Base-by-base conservation (phyloP, 1,140 invertebrate genomes). In the Drepana arcuata region DNA sequence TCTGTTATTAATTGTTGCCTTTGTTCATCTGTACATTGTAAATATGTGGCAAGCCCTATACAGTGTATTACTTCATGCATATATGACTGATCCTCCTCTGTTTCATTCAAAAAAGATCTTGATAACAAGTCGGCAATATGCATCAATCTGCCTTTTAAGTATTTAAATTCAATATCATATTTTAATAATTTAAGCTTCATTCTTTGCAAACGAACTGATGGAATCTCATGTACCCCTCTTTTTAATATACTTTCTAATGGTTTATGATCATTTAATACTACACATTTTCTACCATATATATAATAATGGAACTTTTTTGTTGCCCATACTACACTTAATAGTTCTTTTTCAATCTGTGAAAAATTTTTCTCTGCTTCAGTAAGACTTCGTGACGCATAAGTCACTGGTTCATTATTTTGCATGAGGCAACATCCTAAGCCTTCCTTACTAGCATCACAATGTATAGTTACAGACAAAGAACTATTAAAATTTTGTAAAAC, bases 391-490 rank as follows among this genome's bases (percentile, higher is more conserved):
- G 32, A 46, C n/a, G 24, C 16, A 40, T 32, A 40, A 7, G 12
- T 13, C 7, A 85, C 48, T 7, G 67, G 74, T 29, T 65, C 44
- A 14, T 49, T 46, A 39, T 62, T 44, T 47, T 86, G 75, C n/a
- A 81, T 18, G n/a, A 85, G 36, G 30, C 61, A 61, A 10, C 54
- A 59, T 5, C 68, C 78, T 15, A 85, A 30, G 0, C 78, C 81
- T 34, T 51, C 23, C 33, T 64, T 38, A 12, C 48, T 60, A 0
- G 63, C 64, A 52, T 84, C 83, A 13, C 42, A 50, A 23, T 58
- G 44, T 2, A 82, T 42, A 7, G 38, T 34, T 5, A 68, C 37
- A 7, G 34, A 34, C 9, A 21, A 21, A 21, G 4, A 4, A 5
- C 4, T 4, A 21, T 21, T 21, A 21, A 21, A 21, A 28, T 21